phyloP scores from a whole-genome alignment of 2,113 vertebrate species.

The Gopherus flavomarginatus region DNA sequence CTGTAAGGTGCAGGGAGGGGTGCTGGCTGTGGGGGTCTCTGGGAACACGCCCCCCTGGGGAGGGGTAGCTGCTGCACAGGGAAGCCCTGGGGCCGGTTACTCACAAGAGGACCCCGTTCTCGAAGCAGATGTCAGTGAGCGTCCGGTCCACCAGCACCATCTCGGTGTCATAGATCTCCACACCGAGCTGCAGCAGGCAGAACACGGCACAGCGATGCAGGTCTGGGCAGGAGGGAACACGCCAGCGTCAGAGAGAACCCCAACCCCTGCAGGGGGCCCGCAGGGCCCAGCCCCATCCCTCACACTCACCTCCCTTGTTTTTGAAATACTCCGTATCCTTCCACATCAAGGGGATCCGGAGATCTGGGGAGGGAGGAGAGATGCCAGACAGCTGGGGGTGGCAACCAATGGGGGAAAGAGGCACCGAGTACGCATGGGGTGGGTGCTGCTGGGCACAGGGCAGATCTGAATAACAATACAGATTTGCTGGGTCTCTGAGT shows the following conservation, averaged over 20 bases:
- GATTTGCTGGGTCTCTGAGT: too few relatives aligned
- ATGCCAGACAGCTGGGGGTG: neutral
- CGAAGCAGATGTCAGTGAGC: slow-evolving; percentile 94
- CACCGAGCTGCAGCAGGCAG: slow-evolving; percentile 91
- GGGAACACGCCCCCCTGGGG: neutral
- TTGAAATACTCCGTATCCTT: slow-evolving; percentile 97
- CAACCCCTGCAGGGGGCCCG: too few relatives aligned
- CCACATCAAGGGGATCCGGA: slow-evolving; percentile 98
- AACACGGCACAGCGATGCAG: slow-evolving; percentile 94
- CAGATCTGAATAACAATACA: too few relatives aligned
- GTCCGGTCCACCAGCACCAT: slow-evolving; percentile 95
- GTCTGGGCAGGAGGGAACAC: slow-evolving; percentile 70
- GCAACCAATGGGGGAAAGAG: neutral
- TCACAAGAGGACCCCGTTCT: slow-evolving; percentile 91
- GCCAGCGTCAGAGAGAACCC: neutral
- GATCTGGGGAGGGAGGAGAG: slow-evolving; percentile 76
- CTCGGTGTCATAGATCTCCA: slow-evolving; percentile 93
- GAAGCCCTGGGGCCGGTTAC: slow-evolving; percentile 32
- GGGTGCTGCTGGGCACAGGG: too few relatives aligned
- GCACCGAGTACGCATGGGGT: too few relatives aligned
- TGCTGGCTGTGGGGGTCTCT: neutral
- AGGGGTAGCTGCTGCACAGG: neutral
- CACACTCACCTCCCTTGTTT: slow-evolving; percentile 93
- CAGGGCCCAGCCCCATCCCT: neutral
- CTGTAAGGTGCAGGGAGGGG: neutral